Conservation (phyloP, 2,888 invertebrate species). For the Caenorhabditis auriculariae region DNA sequence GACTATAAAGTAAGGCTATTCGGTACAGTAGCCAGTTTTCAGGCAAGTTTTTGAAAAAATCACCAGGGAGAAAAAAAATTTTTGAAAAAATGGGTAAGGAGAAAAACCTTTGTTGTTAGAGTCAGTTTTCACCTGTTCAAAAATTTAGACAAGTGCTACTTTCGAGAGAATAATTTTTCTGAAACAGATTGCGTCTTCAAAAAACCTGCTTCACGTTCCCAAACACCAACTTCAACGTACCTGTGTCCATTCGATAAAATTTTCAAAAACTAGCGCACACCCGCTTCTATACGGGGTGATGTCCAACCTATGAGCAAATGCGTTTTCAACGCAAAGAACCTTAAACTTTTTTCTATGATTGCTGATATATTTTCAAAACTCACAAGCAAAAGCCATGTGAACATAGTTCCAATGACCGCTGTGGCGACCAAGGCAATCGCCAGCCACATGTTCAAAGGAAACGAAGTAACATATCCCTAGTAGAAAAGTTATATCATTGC, state of each 20-base stretch:
- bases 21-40: too few relatives aligned
- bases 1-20: too few relatives aligned
- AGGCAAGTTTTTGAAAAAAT: too few relatives aligned
- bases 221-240: too few relatives aligned
- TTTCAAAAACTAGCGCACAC: constrained; percentile 56
- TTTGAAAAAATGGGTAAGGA: too few relatives aligned
- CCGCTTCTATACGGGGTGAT: constrained; percentile 61
- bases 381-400: constrained; percentile 57
- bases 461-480: constrained; percentile 56
- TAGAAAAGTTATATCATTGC: background rate
- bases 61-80: too few relatives aligned
- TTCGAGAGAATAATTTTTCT: too few relatives aligned
- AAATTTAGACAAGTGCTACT: too few relatives aligned
- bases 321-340: constrained; percentile 63
- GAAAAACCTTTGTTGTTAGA: too few relatives aligned
- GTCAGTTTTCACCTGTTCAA: too few relatives aligned
- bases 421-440: constrained; percentile 41
- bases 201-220: too few relatives aligned
- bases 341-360: constrained; percentile 13
- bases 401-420: constrained; percentile 58
- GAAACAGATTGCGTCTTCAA: too few relatives aligned
- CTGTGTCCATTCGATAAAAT: constrained; percentile 59
- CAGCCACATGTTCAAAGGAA: constrained; percentile 57
- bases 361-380: background rate
- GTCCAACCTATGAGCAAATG: constrained; percentile 59